Conservation (phyloP, 30 jellyfish, hydroid and myxozoan genomes). For the Aurelia sp. region DNA sequence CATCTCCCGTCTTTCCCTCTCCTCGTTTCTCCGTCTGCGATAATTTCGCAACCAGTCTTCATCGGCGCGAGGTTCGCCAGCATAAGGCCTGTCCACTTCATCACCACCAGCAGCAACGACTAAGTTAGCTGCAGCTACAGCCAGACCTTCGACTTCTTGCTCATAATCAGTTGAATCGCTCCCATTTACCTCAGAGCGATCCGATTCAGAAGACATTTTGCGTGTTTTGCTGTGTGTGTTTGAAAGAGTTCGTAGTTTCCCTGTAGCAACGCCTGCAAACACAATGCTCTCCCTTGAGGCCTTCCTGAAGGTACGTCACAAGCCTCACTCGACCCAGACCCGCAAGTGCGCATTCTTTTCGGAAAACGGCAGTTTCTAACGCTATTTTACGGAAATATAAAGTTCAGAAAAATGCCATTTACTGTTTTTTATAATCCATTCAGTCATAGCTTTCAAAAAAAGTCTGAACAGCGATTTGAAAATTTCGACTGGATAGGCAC, state of each 20-base stretch:
- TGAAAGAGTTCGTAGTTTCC: neutral
- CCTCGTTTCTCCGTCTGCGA: neutral
- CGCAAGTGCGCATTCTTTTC: neutral
- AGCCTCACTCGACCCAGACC: neutral
- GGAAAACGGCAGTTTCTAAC: no score
- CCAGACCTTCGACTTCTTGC: slow-evolving; percentile 3
- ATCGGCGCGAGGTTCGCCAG: slow-evolving; percentile 11
- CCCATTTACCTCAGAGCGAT: neutral
- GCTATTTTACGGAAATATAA: no score
- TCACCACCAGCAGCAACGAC: neutral
- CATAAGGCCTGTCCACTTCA: neutral
- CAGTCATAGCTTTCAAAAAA: no score
- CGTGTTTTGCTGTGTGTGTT: neutral
- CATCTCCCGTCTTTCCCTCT: no score
- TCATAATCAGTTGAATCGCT: neutral
- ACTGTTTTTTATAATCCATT: no score
- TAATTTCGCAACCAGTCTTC: neutral
- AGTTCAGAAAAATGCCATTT: no score
- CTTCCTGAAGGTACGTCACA: neutral
- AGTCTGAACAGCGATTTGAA: no score
- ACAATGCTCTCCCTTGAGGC: neutral
- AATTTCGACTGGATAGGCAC: no score
- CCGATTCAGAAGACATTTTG: slow-evolving; percentile 8
- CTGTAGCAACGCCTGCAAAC: neutral
- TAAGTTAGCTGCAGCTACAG: neutral